These are phyloP conservation scores for Mycetomoellerius zeteki DNA, from an alignment of 1,140 invertebrate species.

Conservation along the genomic window DNA sequence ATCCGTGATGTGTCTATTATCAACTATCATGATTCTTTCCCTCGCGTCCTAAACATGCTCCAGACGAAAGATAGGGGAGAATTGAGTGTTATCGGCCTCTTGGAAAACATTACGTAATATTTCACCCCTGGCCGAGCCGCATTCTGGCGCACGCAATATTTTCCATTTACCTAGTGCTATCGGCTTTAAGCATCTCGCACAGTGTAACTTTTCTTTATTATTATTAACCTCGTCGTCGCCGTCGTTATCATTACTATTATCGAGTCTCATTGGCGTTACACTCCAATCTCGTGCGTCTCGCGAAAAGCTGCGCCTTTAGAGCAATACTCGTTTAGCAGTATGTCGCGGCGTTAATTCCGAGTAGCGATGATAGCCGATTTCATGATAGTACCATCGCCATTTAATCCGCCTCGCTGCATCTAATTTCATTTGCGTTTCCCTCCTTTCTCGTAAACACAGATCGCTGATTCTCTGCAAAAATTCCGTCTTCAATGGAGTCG, in stretches of 20 bases:
- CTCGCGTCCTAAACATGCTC: background rate
- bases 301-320: conserved; percentile 37
- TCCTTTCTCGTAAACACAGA: conserved; percentile 40
- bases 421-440: conserved; percentile 47
- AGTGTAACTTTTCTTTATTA: conserved; percentile 56
- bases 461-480: conserved; percentile 8
- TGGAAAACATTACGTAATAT: conserved; percentile 53
- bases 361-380: conserved; percentile 29
- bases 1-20: conserved; percentile 33
- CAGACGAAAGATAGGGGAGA: conserved; percentile 33
- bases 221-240: conserved; percentile 56
- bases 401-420: conserved; percentile 44
- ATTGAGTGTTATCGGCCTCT: conserved; percentile 49
- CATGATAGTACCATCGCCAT: conserved; percentile 25
- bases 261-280: conserved; percentile 50
- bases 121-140: conserved; percentile 23
- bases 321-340: conserved; percentile 42
- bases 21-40: background rate
- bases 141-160: conserved; percentile 22
- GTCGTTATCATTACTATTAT: conserved; percentile 48
- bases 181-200: conserved; percentile 50
- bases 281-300: conserved; percentile 34
- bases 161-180: conserved; percentile 50
- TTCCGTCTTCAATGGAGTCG: background rate
- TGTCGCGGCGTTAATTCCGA: conserved; percentile 53